These are phyloP conservation scores for Acromyrmex charruanus DNA, from an alignment of 1,140 invertebrate species.

Conservation along the genomic window DNA sequence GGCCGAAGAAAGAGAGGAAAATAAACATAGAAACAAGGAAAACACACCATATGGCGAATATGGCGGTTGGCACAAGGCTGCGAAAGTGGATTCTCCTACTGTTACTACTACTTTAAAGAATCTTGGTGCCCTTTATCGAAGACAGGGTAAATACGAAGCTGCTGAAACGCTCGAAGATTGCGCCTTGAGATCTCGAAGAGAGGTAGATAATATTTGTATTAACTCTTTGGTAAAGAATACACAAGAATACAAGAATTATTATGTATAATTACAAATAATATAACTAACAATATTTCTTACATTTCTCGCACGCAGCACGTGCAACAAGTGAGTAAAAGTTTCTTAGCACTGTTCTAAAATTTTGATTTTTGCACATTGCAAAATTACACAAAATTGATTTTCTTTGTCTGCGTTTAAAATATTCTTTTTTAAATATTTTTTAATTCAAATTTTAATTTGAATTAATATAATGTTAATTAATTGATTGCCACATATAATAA, in stretches of 20 bases:
- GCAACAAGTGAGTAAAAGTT: conserved; percentile 82
- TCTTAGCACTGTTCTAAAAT: neutral
- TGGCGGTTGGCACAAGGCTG: conserved; percentile 99
- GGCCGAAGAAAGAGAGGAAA: conserved; percentile 98
- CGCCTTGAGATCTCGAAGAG: conserved; percentile 96
- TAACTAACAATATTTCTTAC: conserved; percentile 37
- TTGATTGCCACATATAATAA: conserved; percentile 3
- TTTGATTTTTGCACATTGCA: neutral
- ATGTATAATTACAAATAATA: neutral
- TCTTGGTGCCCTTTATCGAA: conserved; percentile 97
- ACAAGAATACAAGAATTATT: too few species aligned
- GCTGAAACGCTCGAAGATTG: conserved; percentile 99
- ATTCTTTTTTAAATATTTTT: neutral
- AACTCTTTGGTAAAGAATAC: neutral
- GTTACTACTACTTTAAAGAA: conserved; percentile 99
- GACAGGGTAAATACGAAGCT: conserved; percentile 99
- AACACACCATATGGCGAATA: conserved; percentile 97
- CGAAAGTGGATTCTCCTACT: conserved; percentile 99
- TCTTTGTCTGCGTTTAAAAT: neutral
- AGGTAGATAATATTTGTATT: conserved; percentile 87
- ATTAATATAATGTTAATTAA: neutral
- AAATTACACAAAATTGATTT: neutral
- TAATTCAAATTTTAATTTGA: neutral
- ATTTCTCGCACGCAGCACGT: conserved; percentile 86
- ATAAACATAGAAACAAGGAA: conserved; percentile 96